A percentile compares a stretch with the other conserved stretches of the same genome.
Evolutionary conservation across 2,797 vertebrate species (phyloP).

Genomic region (Clarias laeviceps): DNA sequence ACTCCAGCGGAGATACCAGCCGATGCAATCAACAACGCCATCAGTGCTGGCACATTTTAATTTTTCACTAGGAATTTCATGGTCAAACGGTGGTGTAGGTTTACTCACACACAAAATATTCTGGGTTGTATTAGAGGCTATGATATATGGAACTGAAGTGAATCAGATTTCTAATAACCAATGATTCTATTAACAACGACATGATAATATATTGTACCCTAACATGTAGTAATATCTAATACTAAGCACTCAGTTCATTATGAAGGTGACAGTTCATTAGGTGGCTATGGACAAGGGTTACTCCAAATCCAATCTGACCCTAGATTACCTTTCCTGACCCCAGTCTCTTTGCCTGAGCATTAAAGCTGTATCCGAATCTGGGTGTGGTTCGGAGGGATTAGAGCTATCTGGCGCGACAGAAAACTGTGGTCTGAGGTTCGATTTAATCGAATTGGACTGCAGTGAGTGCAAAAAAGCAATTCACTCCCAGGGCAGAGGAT

Average conservation of each 20-base stretch:
- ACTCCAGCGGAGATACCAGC: constrained; percentile 6
- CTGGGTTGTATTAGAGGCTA: background rate
- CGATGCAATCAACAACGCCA: constrained; percentile 20
- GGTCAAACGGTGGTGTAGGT: background rate
- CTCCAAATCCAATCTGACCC: background rate
- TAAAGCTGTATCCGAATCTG: background rate
- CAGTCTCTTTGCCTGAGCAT: background rate
- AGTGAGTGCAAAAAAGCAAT: background rate
- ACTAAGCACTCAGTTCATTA: background rate
- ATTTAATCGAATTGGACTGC: background rate
- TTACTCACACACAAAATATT: background rate
- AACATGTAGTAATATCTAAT: background rate
- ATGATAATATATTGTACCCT: background rate
- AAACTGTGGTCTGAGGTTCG: background rate
- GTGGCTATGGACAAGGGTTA: background rate
- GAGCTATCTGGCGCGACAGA: background rate
- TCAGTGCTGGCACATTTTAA: constrained; percentile 3
- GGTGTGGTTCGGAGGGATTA: background rate
- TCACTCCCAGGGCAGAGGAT: background rate
- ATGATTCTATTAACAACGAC: background rate
- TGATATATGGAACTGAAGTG: too few species aligned
- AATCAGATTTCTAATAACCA: background rate
- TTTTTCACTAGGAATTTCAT: constrained; percentile 1
- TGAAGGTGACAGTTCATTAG: background rate
- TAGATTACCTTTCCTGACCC: background rate